These are phyloP conservation scores for Gymnothorax reevesii DNA, from an alignment of 2,797 vertebrate species.

Conservation along the genomic window DNA sequence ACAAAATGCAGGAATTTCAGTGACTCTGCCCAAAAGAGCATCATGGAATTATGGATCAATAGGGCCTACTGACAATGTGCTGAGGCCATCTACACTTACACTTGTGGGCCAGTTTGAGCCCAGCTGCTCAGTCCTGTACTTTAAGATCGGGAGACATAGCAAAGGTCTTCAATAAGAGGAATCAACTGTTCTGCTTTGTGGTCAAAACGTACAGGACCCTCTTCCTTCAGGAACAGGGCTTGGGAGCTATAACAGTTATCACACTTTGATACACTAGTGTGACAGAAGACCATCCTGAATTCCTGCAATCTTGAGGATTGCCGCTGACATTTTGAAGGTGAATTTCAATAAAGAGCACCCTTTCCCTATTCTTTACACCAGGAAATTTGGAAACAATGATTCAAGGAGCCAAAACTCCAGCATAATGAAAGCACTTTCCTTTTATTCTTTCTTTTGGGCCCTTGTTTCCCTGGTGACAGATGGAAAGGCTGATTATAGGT, in stretches of 20 bases:
- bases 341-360: conserved; percentile 21
- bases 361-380: conserved; percentile 21
- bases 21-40: not conserved
- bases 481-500: conserved; percentile 3
- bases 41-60: too few species aligned
- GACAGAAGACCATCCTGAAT: not conserved
- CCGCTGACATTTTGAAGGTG: not conserved
- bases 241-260: not conserved
- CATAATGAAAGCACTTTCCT: conserved; percentile 29
- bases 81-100: not conserved
- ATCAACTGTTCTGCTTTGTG: too few species aligned
- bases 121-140: too few species aligned
- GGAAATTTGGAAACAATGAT: conserved; percentile 29
- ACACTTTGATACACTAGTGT: not conserved
- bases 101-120: not conserved
- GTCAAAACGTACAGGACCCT: too few species aligned
- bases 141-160: too few species aligned
- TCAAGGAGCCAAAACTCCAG: not conserved
- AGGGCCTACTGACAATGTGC: not conserved
- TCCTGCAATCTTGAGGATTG: not conserved
- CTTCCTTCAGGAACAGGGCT: too few species aligned
- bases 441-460: conserved; percentile 21
- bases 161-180: too few species aligned
- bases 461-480: conserved; percentile 10
- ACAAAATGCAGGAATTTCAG: not conserved